A percentile compares a stretch with the other conserved stretches of the same genome.
Conservation (phyloP, 2,888 invertebrate genomes). For the Pseudococcus longispinus region DNA sequence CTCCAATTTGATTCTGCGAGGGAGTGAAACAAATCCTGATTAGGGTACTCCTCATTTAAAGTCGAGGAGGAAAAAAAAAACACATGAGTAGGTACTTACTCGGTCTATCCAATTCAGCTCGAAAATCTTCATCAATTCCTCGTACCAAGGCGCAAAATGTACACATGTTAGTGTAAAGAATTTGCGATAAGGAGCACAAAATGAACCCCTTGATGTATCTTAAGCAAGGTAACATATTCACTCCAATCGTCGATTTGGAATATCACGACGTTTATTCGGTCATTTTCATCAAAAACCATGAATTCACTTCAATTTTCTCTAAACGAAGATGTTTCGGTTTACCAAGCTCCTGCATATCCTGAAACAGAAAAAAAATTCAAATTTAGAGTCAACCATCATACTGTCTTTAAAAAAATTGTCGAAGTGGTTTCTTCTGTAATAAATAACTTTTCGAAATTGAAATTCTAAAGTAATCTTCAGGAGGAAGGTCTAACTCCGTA, state of each 20-base stretch:
- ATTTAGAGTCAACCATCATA: neutral
- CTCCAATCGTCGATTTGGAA: conserved; percentile 21
- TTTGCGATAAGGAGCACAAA: conserved; percentile 30
- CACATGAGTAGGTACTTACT: neutral
- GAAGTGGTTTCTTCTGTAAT: too few relatives aligned
- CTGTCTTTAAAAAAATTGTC: too few relatives aligned
- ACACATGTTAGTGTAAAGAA: conserved; percentile 17
- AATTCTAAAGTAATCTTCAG: too few relatives aligned
- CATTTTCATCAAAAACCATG: neutral
- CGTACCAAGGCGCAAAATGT: neutral
- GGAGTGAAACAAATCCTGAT: too few relatives aligned
- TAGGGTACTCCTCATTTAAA: too few relatives aligned
- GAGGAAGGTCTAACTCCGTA: too few relatives aligned
- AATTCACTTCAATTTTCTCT: neutral
- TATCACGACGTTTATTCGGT: conserved; percentile 2
- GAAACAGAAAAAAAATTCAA: neutral
- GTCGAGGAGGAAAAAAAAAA: too few relatives aligned
- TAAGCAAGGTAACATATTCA: conserved; percentile 46
- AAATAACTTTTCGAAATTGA: too few relatives aligned
- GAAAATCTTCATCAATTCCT: conserved; percentile 43
- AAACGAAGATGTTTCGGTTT: neutral
- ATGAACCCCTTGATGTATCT: conserved; percentile 38
- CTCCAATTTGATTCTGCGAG: too few relatives aligned
- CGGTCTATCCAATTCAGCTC: conserved; percentile 43
- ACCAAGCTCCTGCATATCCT: neutral